Evolutionary conservation across 2,888 invertebrate genomes (phyloP), one percentile per base, ranked within the genome.

Genomic region (Rhabditophanes sp.): DNA sequence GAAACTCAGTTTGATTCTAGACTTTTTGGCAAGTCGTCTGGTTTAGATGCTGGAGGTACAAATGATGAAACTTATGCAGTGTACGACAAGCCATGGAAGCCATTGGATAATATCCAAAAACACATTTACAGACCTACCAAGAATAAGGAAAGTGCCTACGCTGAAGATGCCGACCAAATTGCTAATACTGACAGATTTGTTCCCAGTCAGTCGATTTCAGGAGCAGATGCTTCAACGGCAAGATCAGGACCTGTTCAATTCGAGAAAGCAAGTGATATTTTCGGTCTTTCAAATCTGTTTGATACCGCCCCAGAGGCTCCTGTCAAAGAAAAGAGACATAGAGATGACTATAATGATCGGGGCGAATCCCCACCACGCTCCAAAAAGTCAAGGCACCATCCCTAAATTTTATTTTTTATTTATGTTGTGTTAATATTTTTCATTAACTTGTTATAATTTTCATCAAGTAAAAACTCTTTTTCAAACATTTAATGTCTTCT

Each of bases 61-160:
- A 90, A 93, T 57, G 96, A 96, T 56, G 96, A 96, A 56, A 80
- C 79, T 0, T 99, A 96, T 69, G 87, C 80, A 65, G 88, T 93
- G 0, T 96, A 96, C 64, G 90, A 93, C 69, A 85, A 87, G 66
- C 85, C 96, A 0, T 99, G 93, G 96, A 76, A 90, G 35, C 81
- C 83, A 52, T 77, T 78, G 19, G 80, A 79, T 51, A 76, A 78
- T 1, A 74, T 90, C 39, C 82, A 80, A 1, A 76, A 80, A 22
- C 82, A 84, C 66, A 77, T 99, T 36, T 88, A 88, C 69, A 69
- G 87, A 24, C 87, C 87, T 0, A 75, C 78, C 30, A 76, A 42
- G 47, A 80, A 83, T 65, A 72, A 81, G 0, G 90, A 93, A 64
- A 90, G 93, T 45, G 75, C 78, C 40, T 88, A 88, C 61, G 82